These are phyloP conservation scores for Cnemophilus loriae DNA, from an alignment of 2,113 vertebrate species.

Conservation along the genomic window DNA sequence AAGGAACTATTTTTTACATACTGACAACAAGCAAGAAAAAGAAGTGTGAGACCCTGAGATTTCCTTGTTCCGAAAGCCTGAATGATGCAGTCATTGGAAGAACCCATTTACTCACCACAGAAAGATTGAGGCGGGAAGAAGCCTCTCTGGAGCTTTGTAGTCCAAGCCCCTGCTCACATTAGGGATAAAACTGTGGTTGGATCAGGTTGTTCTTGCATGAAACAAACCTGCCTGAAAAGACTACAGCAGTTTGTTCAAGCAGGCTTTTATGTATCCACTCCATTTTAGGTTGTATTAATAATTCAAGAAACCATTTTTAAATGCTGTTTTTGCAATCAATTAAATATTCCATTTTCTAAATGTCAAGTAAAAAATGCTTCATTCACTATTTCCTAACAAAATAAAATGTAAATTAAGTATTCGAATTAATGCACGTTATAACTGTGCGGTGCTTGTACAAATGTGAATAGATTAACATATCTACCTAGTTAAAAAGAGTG, in stretches of 20 bases:
- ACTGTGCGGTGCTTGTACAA: not conserved
- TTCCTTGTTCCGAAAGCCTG: not conserved
- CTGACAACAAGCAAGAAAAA: not conserved
- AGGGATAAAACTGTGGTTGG: not conserved
- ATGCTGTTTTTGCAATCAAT: conserved; percentile 28
- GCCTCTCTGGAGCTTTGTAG: not conserved
- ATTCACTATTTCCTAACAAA: conserved; percentile 44
- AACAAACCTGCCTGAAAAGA: not conserved
- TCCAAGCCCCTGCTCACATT: not conserved
- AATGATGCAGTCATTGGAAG: not conserved
- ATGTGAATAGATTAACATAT: conserved; percentile 33
- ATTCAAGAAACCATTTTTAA: conserved; percentile 11
- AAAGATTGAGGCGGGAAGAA: not conserved
- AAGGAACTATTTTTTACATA: not conserved
- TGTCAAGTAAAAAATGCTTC: not conserved
- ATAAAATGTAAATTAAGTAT: conserved; percentile 40
- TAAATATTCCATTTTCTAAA: conserved; percentile 32
- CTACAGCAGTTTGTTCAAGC: not conserved
- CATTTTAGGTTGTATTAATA: not conserved
- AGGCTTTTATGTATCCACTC: not conserved
- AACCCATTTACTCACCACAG: not conserved
- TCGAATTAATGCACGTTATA: conserved; percentile 19
- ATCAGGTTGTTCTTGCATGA: not conserved
- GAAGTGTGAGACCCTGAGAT: not conserved
- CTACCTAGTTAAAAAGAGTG: not conserved